Percentiles rank a stretch among this genome's conserved stretches.
phyloP scores from a whole-genome alignment of 2,797 vertebrate species.

The Tapirus indicus region DNA sequence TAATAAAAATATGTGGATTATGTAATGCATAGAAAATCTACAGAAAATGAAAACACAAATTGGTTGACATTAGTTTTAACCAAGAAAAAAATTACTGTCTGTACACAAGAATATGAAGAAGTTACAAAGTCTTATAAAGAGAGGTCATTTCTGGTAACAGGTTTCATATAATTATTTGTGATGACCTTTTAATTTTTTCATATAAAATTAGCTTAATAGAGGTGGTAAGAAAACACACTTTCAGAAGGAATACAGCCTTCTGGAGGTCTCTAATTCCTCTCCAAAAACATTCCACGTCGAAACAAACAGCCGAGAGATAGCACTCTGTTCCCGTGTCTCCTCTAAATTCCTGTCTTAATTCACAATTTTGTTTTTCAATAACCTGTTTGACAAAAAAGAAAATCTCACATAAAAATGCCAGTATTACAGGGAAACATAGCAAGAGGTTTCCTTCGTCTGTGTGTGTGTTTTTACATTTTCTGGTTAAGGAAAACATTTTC shows the following conservation, averaged over 20 bases:
- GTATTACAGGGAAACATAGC: neutral
- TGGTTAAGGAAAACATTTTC: slow-evolving; percentile 78
- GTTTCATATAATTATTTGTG: slow-evolving; percentile 7
- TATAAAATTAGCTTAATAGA: slow-evolving; percentile 47
- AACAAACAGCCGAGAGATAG: neutral
- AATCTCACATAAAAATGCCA: neutral
- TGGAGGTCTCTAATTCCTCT: neutral
- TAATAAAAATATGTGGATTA: slow-evolving; percentile 41
- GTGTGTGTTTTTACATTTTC: slow-evolving; percentile 46
- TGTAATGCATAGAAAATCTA: neutral
- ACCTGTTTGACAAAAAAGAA: slow-evolving; percentile 1
- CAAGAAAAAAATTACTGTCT: slow-evolving; percentile 22
- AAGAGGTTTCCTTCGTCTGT: neutral
- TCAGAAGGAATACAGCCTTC: neutral
- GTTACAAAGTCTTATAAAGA: slow-evolving; percentile 1
- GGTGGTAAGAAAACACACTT: neutral
- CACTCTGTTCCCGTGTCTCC: neutral
- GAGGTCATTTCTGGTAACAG: neutral
- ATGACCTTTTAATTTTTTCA: slow-evolving; percentile 58
- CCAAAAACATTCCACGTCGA: neutral
- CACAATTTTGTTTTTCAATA: slow-evolving; percentile 38
- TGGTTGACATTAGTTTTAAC: slow-evolving; percentile 10
- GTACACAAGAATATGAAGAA: neutral
- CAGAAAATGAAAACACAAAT: slow-evolving; percentile 32
- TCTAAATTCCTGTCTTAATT: neutral